These are phyloP conservation scores for Microcebus jonahi DNA, from an alignment of 2,113 vertebrate species.

Conservation along the genomic window DNA sequence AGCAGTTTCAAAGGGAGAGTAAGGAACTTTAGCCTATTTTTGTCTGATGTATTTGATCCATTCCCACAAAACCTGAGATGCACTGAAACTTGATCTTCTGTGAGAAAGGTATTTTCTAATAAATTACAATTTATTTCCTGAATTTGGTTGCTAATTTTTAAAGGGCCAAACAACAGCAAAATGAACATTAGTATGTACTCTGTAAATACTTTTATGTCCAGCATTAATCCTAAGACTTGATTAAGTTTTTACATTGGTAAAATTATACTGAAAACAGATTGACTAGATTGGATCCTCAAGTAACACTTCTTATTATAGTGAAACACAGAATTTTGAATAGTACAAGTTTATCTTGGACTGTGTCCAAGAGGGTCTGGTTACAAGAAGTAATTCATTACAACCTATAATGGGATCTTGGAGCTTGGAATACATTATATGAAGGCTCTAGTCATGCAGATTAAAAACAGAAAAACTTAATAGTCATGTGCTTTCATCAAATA, in stretches of 20 bases:
- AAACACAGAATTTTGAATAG: slow-evolving; percentile 71
- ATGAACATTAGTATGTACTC: slow-evolving; percentile 4
- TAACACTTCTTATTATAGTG: slow-evolving; percentile 57
- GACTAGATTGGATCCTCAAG: slow-evolving; percentile 27
- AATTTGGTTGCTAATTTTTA: slow-evolving; percentile 67
- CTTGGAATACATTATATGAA: slow-evolving; percentile 43
- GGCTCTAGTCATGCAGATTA: slow-evolving; percentile 12
- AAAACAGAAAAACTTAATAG: slow-evolving; percentile 51
- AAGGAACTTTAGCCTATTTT: slow-evolving; percentile 59
- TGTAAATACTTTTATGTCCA: slow-evolving; percentile 34
- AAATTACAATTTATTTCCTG: slow-evolving; percentile 73
- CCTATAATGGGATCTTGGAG: slow-evolving; percentile 40
- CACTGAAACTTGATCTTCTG: slow-evolving; percentile 70
- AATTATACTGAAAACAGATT: slow-evolving; percentile 55
- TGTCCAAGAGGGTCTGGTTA: slow-evolving; percentile 69
- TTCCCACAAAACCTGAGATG: slow-evolving; percentile 75
- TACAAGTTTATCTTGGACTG: slow-evolving; percentile 71
- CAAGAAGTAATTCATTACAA: slow-evolving; percentile 73
- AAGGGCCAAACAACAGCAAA: slow-evolving; percentile 60
- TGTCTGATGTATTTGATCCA: slow-evolving; percentile 57
- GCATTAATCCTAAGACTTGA: slow-evolving; percentile 35
- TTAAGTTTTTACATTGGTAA: slow-evolving; percentile 61
- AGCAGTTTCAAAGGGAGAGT: slow-evolving; percentile 57
- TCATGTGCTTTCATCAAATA: slow-evolving; percentile 50
- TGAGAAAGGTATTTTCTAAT: slow-evolving; percentile 78